phyloP scores from a whole-genome alignment of 2,888 invertebrate species.

The Cerastis leucographa region DNA sequence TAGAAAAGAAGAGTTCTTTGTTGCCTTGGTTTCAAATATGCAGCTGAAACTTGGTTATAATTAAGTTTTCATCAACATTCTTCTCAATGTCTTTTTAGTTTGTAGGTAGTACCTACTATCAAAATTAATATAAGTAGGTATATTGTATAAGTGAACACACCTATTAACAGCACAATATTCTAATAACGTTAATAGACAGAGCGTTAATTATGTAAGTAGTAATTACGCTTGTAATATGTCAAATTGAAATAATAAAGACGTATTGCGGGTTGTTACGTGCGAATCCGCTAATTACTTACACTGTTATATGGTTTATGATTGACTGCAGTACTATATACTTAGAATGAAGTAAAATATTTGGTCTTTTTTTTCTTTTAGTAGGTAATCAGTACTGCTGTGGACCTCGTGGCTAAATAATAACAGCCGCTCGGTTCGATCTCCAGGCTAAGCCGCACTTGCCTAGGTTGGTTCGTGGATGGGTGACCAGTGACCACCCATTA shows the following conservation, averaged over 20 bases:
- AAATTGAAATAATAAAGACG: constrained; percentile 45
- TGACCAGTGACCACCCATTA: too few relatives aligned
- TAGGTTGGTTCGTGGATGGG: too few relatives aligned
- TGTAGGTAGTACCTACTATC: neutral
- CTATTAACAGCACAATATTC: constrained; percentile 39
- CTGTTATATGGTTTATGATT: constrained; percentile 14
- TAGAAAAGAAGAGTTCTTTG: neutral
- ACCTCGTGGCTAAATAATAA: too few relatives aligned
- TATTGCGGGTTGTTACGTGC: constrained; percentile 31
- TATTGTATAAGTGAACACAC: constrained; percentile 14
- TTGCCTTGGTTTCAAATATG: neutral
- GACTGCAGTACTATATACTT: constrained; percentile 3
- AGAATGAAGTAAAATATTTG: neutral
- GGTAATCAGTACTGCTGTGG: too few relatives aligned
- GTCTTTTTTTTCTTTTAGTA: neutral
- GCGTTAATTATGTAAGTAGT: constrained; percentile 51
- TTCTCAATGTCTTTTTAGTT: neutral
- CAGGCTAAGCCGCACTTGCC: too few relatives aligned
- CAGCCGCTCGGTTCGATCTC: too few relatives aligned
- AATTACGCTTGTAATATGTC: constrained; percentile 39
- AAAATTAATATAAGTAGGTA: neutral
- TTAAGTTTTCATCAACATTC: neutral
- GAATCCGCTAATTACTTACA: constrained; percentile 34
- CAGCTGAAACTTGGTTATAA: neutral
- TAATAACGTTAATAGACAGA: constrained; percentile 51